phyloP scores from a whole-genome alignment of 2,888 invertebrate genomes.

The Cinara cedri region DNA sequence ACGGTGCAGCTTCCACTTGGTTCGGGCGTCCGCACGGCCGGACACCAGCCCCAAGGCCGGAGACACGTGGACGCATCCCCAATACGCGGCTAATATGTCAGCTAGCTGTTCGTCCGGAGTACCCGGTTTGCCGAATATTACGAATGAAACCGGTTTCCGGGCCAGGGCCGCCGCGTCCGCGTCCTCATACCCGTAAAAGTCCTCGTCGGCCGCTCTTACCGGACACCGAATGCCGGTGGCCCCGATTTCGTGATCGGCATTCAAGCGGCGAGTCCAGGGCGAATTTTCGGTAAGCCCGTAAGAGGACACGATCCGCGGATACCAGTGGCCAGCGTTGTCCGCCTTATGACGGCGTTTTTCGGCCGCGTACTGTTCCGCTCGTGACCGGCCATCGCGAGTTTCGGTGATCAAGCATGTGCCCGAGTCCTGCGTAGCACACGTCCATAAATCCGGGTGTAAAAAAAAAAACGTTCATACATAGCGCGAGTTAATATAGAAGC shows the following conservation, averaged over 20 bases:
- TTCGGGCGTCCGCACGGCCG: neutral
- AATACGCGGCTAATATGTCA: conserved; percentile 9
- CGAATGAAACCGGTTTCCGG: conserved; percentile 36
- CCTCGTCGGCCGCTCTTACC: neutral
- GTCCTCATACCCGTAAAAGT: conserved; percentile 5
- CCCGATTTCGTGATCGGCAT: neutral
- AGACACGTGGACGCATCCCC: conserved; percentile 50
- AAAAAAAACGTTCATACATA: too few species aligned
- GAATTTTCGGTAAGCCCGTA: conserved; percentile 12
- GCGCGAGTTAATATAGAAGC: too few species aligned
- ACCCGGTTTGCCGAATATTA: conserved; percentile 21
- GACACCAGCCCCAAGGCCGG: neutral
- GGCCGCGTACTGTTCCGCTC: neutral
- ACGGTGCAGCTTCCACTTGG: neutral
- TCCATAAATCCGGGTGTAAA: too few species aligned
- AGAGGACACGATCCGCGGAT: neutral
- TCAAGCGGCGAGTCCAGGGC: conserved; percentile 12
- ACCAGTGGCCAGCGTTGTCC: neutral
- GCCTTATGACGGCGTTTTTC: neutral
- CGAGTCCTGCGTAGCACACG: neutral
- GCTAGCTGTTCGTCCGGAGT: neutral
- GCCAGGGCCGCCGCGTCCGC: conserved; percentile 1
- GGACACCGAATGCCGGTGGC: neutral
- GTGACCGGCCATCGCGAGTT: too few species aligned
- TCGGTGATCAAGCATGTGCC: too few species aligned